A percentile compares a stretch with the other conserved stretches of the same genome.
Evolutionary conservation across 1,140 invertebrate species (phyloP).

Genomic region (Bombus huntii): DNA sequence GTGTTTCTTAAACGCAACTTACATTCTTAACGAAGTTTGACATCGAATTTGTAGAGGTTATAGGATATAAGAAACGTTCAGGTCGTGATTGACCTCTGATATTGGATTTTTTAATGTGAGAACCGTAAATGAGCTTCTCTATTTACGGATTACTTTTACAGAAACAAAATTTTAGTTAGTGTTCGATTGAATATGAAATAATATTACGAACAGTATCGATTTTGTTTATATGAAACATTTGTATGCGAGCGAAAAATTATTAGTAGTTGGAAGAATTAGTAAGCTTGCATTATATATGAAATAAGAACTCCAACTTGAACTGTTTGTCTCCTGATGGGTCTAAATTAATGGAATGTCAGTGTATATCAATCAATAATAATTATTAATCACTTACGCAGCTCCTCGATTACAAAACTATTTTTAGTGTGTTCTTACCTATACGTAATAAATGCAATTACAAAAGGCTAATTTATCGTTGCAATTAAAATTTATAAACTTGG

Average conservation of each 20-base stretch:
- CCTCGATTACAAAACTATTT: neutral
- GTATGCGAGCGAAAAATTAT: too few species aligned
- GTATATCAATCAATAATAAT: too few species aligned
- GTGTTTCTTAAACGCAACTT: neutral
- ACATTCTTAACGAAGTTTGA: neutral
- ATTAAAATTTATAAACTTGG: slow-evolving; percentile 4
- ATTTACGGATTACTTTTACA: neutral
- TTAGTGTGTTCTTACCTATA: neutral
- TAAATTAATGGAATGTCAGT: too few species aligned
- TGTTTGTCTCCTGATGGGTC: too few species aligned
- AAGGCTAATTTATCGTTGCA: neutral
- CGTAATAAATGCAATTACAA: neutral
- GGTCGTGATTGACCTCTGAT: neutral
- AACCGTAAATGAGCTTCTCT: neutral
- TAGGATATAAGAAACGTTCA: neutral
- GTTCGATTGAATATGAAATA: too few species aligned
- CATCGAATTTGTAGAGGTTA: neutral
- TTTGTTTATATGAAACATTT: too few species aligned
- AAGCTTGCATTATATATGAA: too few species aligned
- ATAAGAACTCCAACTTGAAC: too few species aligned
- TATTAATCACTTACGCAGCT: too few species aligned
- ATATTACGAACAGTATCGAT: too few species aligned
- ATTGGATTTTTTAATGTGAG: neutral
- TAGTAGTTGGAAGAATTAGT: too few species aligned
- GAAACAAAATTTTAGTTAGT: too few species aligned